Evolutionary conservation across 2,113 vertebrate species (phyloP).

Genomic region (Pseudonaja textilis): DNA sequence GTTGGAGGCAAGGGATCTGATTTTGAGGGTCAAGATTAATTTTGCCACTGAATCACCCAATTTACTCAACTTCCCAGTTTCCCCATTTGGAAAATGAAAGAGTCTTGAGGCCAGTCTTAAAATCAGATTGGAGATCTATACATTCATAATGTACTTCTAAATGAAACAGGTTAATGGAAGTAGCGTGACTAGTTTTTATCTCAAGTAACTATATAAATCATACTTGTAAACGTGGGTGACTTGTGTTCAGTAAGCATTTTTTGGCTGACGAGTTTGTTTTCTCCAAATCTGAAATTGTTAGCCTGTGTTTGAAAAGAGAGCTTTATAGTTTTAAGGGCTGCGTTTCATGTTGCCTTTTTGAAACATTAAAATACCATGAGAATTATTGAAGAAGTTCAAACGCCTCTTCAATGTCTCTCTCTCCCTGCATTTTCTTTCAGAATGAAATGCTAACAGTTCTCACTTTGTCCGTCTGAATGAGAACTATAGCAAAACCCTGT

Average conservation of each 20-base stretch:
- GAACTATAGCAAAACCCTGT: not conserved
- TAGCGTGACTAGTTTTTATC: not conserved
- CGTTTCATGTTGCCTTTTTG: not conserved
- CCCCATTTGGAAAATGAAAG: conserved; percentile 22
- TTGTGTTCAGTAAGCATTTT: not conserved
- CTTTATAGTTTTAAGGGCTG: not conserved
- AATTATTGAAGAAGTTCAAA: not conserved
- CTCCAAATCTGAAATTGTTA: not conserved
- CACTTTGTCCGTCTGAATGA: not conserved
- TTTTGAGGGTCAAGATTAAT: conserved; percentile 8
- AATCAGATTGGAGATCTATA: not conserved
- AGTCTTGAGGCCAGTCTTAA: not conserved
- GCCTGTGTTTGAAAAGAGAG: not conserved
- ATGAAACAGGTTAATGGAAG: not conserved
- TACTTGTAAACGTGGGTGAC: not conserved
- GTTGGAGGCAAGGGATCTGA: not conserved
- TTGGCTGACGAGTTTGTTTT: not conserved
- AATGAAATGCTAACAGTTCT: not conserved
- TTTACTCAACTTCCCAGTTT: conserved; percentile 6
- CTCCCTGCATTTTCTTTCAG: too few species aligned
- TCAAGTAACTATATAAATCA: not conserved
- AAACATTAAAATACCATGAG: not conserved
- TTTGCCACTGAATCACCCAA: not conserved
- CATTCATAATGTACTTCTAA: not conserved
- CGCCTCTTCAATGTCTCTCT: not conserved